Evolutionary conservation across 2,113 vertebrate species (phyloP), one percentile per base, ranked within the genome.

Genomic region (Pollachius pollachius): DNA sequence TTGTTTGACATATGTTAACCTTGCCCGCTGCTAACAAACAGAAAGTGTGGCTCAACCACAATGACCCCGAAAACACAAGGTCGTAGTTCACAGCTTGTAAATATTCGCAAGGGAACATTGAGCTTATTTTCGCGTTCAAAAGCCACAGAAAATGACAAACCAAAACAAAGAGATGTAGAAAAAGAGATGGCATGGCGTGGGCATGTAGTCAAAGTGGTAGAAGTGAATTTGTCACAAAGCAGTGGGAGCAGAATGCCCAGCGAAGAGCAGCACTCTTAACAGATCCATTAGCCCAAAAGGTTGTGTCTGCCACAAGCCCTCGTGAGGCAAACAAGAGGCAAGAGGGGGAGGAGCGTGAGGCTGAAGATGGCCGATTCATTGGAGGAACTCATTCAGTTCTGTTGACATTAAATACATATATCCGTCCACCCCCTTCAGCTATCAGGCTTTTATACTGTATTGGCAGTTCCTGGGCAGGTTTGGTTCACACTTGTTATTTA

Each of bases 401-500:
- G 70, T 76, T 91, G 68, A 91, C 89, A 91, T 91, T 90, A 78
- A 91, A 63, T 70, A 76, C 88, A 89, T 82, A 83, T 74, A 73
- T 72, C 59, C 74, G 23, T 74, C 48, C 30, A 34, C 30, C 30
- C 30, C 30, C 6, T 34, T 7, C 80, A 67, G 81, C 23, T 84
- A 83, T 79, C 70, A 75, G 57, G 73, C 73, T 21, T 21, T 72
- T 64, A 37, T 27, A 1, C 62, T 27, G 74, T 56, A 52, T 48
- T 48, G 41, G 41, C 12, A 13, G 8, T 48, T 48, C 11, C 2
- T 9, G 41, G 8, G 8, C 41, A 8, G 8, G 41, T 48, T 9
- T 7, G 9, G 12, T 48, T 48, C 41, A 2, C 41, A 48, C 12
- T 9, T 13, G 41, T 48, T 9, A 48, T 34, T 34, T 34, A 34